A percentile compares a stretch with the other conserved stretches of the same genome.
Conservation (phyloP, 2,888 invertebrate genomes). For the Dryococelus australis region DNA sequence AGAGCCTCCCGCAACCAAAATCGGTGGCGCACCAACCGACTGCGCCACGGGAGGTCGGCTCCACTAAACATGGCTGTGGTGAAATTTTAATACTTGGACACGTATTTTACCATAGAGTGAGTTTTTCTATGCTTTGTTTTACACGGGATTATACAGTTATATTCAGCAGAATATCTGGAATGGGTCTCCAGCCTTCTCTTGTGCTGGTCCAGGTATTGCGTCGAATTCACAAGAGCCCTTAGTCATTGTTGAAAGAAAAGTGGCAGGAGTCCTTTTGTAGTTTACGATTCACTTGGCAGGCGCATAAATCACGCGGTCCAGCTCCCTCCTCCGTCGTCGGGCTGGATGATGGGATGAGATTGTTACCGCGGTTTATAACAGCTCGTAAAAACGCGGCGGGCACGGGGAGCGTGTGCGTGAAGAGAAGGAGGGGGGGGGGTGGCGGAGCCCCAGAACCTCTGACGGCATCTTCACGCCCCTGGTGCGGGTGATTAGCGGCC, state of each 20-base stretch:
- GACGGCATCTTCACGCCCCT: background rate
- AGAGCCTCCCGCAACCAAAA: no score
- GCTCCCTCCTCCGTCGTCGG: background rate
- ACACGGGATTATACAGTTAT: no score
- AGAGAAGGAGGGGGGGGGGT: background rate
- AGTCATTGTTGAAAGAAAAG: background rate
- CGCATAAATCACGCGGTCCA: background rate
- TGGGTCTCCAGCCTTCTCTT: no score
- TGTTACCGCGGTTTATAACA: constrained; percentile 23
- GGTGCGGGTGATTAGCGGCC: background rate
- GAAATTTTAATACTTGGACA: no score
- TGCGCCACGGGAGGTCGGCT: no score
- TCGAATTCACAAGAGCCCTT: no score
- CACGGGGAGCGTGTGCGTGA: background rate
- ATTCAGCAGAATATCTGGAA: no score
- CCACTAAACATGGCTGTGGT: no score
- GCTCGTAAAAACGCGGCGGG: background rate
- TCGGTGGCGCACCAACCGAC: no score
- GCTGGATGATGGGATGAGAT: background rate
- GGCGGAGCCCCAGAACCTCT: background rate
- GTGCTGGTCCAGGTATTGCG: no score
- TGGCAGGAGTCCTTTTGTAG: background rate
- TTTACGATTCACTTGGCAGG: background rate
- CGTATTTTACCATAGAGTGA: no score
- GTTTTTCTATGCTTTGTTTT: no score